Percentiles rank a stretch among this genome's conserved stretches.
These are phyloP conservation scores for Notospermus geniculatus DNA, from an alignment of 1,140 invertebrate species.

Conservation along the genomic window DNA sequence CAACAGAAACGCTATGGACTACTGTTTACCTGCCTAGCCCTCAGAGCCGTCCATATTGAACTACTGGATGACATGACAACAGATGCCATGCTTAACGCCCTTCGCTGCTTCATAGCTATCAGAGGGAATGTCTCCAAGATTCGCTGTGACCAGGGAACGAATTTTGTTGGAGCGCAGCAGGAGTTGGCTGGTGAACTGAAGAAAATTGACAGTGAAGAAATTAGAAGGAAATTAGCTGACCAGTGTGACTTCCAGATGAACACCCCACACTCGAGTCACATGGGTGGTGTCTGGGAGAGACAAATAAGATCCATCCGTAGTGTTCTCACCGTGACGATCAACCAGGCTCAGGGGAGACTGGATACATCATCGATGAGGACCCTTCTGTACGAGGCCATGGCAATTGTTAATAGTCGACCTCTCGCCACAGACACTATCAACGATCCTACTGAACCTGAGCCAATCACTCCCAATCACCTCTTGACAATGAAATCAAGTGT, in stretches of 20 bases:
- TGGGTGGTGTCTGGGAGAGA: slow-evolving; percentile 9
- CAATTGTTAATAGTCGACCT: slow-evolving; percentile 12
- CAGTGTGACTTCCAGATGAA: too few relatives aligned
- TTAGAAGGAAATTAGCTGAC: neutral
- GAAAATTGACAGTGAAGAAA: neutral
- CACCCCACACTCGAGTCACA: too few relatives aligned
- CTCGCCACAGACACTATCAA: neutral
- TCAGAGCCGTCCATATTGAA: neutral
- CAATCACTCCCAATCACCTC: too few relatives aligned
- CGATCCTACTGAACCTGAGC: too few relatives aligned
- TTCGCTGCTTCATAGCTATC: neutral
- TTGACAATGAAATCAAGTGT: too few relatives aligned
- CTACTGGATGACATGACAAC: neutral
- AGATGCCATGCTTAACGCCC: slow-evolving; percentile 8
- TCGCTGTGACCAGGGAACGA: slow-evolving; percentile 23
- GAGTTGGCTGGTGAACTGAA: neutral
- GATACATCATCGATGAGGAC: neutral
- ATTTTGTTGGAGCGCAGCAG: slow-evolving; percentile 1
- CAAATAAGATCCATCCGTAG: neutral
- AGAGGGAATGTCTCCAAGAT: neutral
- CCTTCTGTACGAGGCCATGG: slow-evolving; percentile 13
- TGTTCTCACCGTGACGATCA: neutral
- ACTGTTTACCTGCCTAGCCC: neutral
- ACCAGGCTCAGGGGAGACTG: neutral
- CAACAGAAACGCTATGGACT: neutral